Evolutionary conservation across 23 tunicate species (phyloP), one percentile per base, ranked within the genome.

Genomic region (Styela clava): DNA sequence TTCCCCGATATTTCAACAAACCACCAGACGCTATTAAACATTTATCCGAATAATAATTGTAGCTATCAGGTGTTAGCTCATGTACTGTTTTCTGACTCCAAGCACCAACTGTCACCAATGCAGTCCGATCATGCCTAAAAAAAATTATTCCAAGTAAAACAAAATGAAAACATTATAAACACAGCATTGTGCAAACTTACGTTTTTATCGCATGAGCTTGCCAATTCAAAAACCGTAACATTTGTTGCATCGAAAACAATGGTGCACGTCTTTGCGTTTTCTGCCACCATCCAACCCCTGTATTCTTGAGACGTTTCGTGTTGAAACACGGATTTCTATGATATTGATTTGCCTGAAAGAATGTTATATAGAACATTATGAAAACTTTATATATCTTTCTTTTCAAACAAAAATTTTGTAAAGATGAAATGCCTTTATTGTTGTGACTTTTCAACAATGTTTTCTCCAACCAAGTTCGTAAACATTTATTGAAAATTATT

Each of bases 271-370:
- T 76, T 69, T 23, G 44, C 7, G 7, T 5, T 29, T 34, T 62
- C 81, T 24, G 5, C 28, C n/a, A 24, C 29, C 29, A 22, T 24
- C 27, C 81, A 63, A 36, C 81, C 81, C 29, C 64, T 62, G 24
- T 24, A 25, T 24, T 35, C 26, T 62, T 33, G 9, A 44, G 56
- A 44, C 56, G 56, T 44, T 12, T 44, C 12, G 56, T 44, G 56
- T 44, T 44, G 56, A 44, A 44, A 12, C 56, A 44, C 12, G 12
- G 56, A 44, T 44, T 44, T 12, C 56, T 7, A 44, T 44, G 56
- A 44, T 44, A 44, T 44, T 44, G 56, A 44, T 44, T 44, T 44
- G 56, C 12, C 56, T 44, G 12, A 44, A 44, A n/a, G n/a, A n/a
- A n/a, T n/a, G n/a, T n/a, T n/a, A n/a, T n/a, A n/a, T n/a, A n/a